Base-by-base conservation (phyloP, 2,888 invertebrate genomes). In the Ptilodon capucinus region DNA sequence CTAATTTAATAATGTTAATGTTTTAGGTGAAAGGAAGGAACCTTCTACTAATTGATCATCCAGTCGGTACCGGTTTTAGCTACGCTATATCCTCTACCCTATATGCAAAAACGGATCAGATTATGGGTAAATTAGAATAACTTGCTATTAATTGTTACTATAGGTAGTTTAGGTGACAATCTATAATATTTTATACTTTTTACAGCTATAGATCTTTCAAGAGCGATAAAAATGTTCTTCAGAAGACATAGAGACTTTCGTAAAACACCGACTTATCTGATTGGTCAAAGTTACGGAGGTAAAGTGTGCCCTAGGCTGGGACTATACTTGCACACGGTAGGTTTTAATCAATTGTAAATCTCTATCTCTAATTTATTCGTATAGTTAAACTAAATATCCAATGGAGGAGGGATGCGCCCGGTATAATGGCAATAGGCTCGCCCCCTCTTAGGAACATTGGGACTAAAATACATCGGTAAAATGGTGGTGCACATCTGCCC, bases 221-320 rank as follows among this genome's bases (percentile, higher is more conserved):
- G 87, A 54, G 91, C 95, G 45, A 92, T 97, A 71, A 93, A 92
- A 74, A 86, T 86, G 21, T 96, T 98, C 81, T 93, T 95, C 60
- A 81, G 91, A 44, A 83, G 89, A 44, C 91, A 95, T 69, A 94
- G 95, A 16, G 91, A 93, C 57, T 97, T 97, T 75, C 92, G 93
- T 62, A 90, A 85, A 40, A 93, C 95, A 1, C 95, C 97, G 0
- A 90, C 96, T 28, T 97, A 97, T 76, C 94, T 98, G 46, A 94
- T 97, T 70, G 95, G 95, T 25, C 97, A 98, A 84, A 97, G 97
- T 44, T 98, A 98, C 78, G 98, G 98, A 25, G 97, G 97, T 6
- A 98, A 98, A 91, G 95, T 97, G 94, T 94, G 95, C 11, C 86
- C 90, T 9, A 72, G 89, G 65, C 61, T 90, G 60, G 86, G 75